Evolutionary conservation across 2,888 invertebrate genomes (phyloP).

Genomic region (Sylvicola cinctus): DNA sequence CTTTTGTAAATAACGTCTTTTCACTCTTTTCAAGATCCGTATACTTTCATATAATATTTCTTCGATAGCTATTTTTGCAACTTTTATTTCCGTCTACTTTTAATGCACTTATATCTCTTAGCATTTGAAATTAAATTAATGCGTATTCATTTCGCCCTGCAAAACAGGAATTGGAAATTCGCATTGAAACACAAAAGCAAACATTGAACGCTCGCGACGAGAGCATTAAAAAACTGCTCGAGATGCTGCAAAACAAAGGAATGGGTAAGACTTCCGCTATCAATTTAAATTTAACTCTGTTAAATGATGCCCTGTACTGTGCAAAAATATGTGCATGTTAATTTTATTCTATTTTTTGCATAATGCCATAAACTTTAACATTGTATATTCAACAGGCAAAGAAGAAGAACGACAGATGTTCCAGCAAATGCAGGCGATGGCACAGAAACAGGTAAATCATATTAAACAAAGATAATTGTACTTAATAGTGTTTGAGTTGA

Average conservation of each 20-base stretch:
- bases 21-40: too few relatives aligned
- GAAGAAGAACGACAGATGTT: conserved; percentile 92
- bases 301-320: too few relatives aligned
- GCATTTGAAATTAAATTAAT: background rate
- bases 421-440: conserved; percentile 92
- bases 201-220: conserved; percentile 91
- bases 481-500: background rate
- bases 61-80: too few relatives aligned
- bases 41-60: too few relatives aligned
- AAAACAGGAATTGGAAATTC: conserved; percentile 72
- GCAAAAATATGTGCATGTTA: too few relatives aligned
- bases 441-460: conserved; percentile 73
- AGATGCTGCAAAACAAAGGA: conserved; percentile 95
- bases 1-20: too few relatives aligned
- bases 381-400: too few relatives aligned
- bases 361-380: too few relatives aligned
- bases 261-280: conserved; percentile 52
- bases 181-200: conserved; percentile 96
- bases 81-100: too few relatives aligned
- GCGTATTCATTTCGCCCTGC: background rate
- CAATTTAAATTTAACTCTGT: too few relatives aligned
- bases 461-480: background rate
- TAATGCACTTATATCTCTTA: too few relatives aligned
- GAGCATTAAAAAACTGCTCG: conserved; percentile 93
- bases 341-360: too few relatives aligned